Evolutionary conservation across 2,797 vertebrate species (phyloP).

Genomic region (Thamnophis elegans): DNA sequence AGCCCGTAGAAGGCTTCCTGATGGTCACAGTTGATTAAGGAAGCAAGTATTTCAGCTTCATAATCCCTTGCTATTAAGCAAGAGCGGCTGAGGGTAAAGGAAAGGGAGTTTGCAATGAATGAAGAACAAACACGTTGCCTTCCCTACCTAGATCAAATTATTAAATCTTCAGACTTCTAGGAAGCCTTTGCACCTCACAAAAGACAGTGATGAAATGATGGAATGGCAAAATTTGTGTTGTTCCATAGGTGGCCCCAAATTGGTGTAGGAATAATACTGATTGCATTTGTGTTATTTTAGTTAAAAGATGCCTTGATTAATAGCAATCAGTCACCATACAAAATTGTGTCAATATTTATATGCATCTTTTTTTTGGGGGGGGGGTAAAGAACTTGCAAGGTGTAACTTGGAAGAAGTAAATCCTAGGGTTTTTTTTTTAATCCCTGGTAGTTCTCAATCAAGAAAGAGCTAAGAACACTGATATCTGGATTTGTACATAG

Average conservation of each 20-base stretch:
- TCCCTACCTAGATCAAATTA: neutral
- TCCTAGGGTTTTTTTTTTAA: neutral
- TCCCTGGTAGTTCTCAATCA: neutral
- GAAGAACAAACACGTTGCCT: neutral
- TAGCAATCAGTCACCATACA: slow-evolving; percentile 8
- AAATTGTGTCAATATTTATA: neutral
- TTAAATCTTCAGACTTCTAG: neutral
- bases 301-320: slow-evolving; percentile 18
- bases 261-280: neutral
- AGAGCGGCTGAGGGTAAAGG: neutral
- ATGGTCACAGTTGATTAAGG: neutral
- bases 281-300: neutral
- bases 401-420: neutral
- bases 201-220: neutral
- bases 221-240: neutral
- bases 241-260: neutral
- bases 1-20: neutral
- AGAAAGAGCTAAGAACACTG: no score
- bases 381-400: neutral
- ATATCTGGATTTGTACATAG: neutral
- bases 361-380: no score
- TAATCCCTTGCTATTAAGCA: neutral
- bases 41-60: neutral
- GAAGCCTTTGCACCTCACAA: neutral
- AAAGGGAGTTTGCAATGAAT: neutral